Conservation (phyloP, 2,888 invertebrate genomes). For the Caenorhabditis auriculariae region DNA sequence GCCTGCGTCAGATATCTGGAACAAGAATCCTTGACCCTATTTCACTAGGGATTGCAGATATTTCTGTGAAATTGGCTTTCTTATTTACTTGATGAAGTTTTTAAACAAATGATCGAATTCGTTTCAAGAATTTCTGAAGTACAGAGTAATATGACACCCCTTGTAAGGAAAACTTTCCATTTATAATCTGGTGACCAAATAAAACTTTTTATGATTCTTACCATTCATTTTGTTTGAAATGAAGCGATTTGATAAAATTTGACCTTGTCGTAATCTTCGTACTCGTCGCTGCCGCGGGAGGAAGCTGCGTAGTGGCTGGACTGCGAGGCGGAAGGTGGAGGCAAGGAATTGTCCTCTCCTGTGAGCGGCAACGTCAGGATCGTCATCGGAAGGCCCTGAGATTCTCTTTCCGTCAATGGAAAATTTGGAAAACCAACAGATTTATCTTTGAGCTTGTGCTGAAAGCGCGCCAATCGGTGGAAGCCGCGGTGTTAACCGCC, state of each 20-base stretch:
- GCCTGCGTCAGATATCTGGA: constrained; percentile 31
- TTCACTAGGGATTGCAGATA: no score
- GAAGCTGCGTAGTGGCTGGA: constrained; percentile 6
- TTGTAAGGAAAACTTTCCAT: no score
- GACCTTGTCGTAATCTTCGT: constrained; percentile 40
- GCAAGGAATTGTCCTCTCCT: constrained; percentile 34
- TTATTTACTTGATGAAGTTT: no score
- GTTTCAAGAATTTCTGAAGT: no score
- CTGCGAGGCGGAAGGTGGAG: constrained; percentile 20
- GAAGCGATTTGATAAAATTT: neutral
- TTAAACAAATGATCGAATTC: no score
- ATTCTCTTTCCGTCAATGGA: neutral
- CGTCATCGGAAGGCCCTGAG: constrained; percentile 43
- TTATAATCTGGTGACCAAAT: no score
- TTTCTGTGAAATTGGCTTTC: no score
- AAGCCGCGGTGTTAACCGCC: constrained; percentile 31
- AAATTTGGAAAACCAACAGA: constrained; percentile 14
- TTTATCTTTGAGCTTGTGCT: constrained; percentile 46
- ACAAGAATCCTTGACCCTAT: no score
- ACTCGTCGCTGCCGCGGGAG: constrained; percentile 23
- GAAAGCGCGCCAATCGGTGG: constrained; percentile 37
- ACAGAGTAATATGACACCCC: no score
- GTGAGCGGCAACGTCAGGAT: constrained; percentile 39
- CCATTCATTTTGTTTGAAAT: no score
- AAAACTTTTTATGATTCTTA: no score